Evolutionary conservation across 2,888 invertebrate genomes (phyloP).

Genomic region (Pantelozetes paolii): DNA sequence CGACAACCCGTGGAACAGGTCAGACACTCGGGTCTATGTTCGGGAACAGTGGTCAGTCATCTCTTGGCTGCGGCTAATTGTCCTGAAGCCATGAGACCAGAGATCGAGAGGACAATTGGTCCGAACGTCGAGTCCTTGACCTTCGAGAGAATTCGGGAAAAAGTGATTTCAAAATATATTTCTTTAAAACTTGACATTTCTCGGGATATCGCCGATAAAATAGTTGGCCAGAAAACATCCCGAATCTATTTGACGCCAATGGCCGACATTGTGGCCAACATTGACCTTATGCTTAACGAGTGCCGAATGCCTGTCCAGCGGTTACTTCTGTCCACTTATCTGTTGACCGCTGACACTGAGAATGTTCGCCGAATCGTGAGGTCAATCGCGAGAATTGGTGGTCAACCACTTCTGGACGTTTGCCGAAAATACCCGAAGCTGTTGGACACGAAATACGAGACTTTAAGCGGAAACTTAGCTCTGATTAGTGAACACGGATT

Average conservation of each 20-base stretch:
- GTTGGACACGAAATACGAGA: not conserved
- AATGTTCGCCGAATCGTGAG: not conserved
- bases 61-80: not conserved
- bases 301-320: not conserved
- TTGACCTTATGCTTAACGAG: not conserved
- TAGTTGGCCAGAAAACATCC: not conserved
- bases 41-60: no score
- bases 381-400: not conserved
- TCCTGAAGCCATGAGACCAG: not conserved
- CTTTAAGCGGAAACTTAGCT: not conserved
- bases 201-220: not conserved
- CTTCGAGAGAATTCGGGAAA: not conserved
- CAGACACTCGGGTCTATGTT: not conserved
- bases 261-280: not conserved
- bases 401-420: not conserved
- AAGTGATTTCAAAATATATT: not conserved
- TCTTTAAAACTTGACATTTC: not conserved
- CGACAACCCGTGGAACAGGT: not conserved
- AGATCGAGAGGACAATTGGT: not conserved
- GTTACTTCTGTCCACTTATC: not conserved
- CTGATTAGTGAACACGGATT: not conserved
- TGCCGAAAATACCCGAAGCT: slow-evolving; percentile 1
- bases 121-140: not conserved
- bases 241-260: not conserved
- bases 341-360: not conserved